A percentile compares a stretch with the other conserved stretches of the same genome.
Evolutionary conservation across 2,797 vertebrate species (phyloP).

Genomic region (Danionella dracula): DNA sequence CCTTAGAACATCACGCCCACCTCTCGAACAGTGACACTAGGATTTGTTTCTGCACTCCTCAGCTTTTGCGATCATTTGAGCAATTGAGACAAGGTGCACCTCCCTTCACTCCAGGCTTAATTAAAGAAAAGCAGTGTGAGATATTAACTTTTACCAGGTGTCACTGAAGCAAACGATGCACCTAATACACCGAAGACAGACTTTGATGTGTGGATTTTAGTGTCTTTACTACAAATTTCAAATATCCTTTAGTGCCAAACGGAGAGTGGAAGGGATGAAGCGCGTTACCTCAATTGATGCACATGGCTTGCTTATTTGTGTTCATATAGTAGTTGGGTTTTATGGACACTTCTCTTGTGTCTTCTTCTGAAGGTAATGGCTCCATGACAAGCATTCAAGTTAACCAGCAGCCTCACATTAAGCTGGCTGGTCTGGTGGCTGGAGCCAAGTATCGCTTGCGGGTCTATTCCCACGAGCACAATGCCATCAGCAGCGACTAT

Average conservation of each 20-base stretch:
- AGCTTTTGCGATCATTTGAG: conserved; percentile 40
- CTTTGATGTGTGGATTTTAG: conserved; percentile 30
- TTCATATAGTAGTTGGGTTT: conserved; percentile 52
- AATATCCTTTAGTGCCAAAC: not conserved
- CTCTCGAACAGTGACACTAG: conserved; percentile 36
- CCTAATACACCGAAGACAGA: conserved; percentile 15
- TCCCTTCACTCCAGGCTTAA: conserved; percentile 31
- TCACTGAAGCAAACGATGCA: conserved; percentile 5
- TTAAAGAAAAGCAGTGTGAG: not conserved
- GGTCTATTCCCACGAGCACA: conserved; percentile 88
- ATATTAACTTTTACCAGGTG: conserved; percentile 6
- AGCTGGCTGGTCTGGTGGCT: conserved; percentile 84
- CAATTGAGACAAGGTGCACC: conserved; percentile 59
- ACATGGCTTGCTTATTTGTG: conserved; percentile 26
- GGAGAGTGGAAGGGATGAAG: not conserved
- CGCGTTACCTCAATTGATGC: conserved; percentile 54
- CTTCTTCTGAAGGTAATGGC: conserved; percentile 82
- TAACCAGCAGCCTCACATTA: conserved; percentile 78
- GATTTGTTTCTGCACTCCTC: conserved; percentile 34
- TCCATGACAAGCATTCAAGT: conserved; percentile 77
- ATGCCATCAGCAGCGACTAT: conserved; percentile 80
- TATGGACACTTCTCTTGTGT: conserved; percentile 87
- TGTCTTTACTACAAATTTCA: no score
- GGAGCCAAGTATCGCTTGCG: conserved; percentile 90
- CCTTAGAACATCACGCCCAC: conserved; percentile 37